Percentiles rank a stretch among this genome's conserved stretches.
Evolutionary conservation across 2,888 invertebrate genomes (phyloP).

Genomic region (Pollenia angustigena): DNA sequence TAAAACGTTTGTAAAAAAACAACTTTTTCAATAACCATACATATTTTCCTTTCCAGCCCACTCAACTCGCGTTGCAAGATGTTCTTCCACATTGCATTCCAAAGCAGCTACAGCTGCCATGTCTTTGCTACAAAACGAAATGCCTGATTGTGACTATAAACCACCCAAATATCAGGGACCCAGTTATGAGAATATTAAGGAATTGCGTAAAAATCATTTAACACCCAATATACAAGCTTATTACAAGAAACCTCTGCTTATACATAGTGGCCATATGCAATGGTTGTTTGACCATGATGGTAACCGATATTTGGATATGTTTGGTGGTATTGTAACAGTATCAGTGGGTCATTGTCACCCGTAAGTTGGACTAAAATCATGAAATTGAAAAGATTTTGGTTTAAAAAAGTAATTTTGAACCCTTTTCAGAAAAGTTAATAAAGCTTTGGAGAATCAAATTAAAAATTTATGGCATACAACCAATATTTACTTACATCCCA

Average conservation of each 20-base stretch:
- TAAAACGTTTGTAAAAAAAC: too few relatives aligned
- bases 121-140: conserved; percentile 77
- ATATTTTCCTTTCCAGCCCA: conserved; percentile 48
- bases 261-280: conserved; percentile 95
- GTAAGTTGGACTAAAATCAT: conserved; percentile 86
- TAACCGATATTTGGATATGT: conserved; percentile 95
- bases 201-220: conserved; percentile 87
- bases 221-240: conserved; percentile 89
- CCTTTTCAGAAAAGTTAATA: conserved; percentile 90
- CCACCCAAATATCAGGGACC: conserved; percentile 86
- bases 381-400: background rate
- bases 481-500: conserved; percentile 95
- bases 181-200: conserved; percentile 86
- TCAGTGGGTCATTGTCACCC: conserved; percentile 99
- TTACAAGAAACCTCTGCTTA: conserved; percentile 92
- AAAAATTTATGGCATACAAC: conserved; percentile 95
- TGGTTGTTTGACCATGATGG: conserved; percentile 96
- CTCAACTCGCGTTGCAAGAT: conserved; percentile 61
- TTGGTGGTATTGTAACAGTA: conserved; percentile 98
- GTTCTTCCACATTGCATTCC: conserved; percentile 77
- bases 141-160: conserved; percentile 79
- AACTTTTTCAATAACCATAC: too few relatives aligned
- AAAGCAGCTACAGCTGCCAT: conserved; percentile 77
- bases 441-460: conserved; percentile 91
- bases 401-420: background rate